phyloP scores from a whole-genome alignment of 1,140 invertebrate species.

The Dendroctonus valens region DNA sequence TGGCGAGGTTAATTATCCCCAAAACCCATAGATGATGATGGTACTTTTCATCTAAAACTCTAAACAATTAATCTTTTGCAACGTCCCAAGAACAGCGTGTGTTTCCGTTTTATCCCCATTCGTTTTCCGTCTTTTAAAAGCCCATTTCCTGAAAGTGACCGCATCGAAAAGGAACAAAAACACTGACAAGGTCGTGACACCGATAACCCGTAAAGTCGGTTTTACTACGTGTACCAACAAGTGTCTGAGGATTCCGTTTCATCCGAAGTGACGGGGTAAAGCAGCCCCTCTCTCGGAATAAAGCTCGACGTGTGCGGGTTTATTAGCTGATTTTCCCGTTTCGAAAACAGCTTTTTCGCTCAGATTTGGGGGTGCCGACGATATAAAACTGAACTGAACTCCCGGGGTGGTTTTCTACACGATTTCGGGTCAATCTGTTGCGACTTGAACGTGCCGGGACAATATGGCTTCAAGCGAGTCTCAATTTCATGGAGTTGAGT shows the following conservation, averaged over 20 bases:
- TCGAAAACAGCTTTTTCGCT: constrained; percentile 21
- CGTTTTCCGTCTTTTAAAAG: too few species aligned
- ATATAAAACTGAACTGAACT: background rate
- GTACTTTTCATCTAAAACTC: too few species aligned
- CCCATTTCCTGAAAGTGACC: constrained; percentile 4
- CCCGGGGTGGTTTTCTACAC: background rate
- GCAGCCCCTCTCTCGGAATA: constrained; percentile 14
- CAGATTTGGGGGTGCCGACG: constrained; percentile 4
- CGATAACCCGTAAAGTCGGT: constrained; percentile 22
- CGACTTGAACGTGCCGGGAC: too few species aligned
- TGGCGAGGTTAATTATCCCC: too few species aligned
- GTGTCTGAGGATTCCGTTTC: constrained; percentile 29
- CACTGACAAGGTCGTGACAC: constrained; percentile 30
- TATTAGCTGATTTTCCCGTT: constrained; percentile 34
- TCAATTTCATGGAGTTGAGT: too few species aligned
- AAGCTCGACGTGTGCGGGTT: constrained; percentile 27
- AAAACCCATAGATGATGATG: too few species aligned
- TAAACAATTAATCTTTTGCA: too few species aligned
- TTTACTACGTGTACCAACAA: constrained; percentile 28
- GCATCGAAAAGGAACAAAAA: constrained; percentile 19
- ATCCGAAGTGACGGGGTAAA: constrained; percentile 25
- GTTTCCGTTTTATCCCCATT: too few species aligned
- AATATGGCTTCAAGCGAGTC: too few species aligned
- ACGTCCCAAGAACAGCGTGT: too few species aligned
- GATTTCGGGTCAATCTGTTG: too few species aligned